Base-by-base conservation (phyloP, 2,113 vertebrate species). In the Noturus placidus region DNA sequence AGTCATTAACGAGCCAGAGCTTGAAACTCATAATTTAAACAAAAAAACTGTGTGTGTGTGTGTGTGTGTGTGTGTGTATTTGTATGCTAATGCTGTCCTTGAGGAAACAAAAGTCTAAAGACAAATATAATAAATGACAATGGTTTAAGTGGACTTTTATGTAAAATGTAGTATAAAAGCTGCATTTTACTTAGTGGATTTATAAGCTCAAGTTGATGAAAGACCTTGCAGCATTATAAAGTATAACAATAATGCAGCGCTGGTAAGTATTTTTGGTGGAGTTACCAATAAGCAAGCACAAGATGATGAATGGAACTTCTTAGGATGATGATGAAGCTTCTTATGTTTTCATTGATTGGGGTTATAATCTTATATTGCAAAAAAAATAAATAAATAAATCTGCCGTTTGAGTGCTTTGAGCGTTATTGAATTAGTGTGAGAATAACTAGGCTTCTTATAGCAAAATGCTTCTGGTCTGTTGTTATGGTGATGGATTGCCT, bases 311-410 rank as follows among this genome's bases (percentile, higher is more conserved):
- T 84, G 83, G 42, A 84, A 30, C 52, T 70, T 69, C 30, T 80
- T 67, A 42, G 20, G 42, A 27, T 67, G 77, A 69, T 88, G 33
- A 83, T 65, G 83, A 76, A 77, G 74, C 80, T 83, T 88, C 83
- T 86, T 88, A 88, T 85, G 63, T 82, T 90, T 78, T 84, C 59
- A 82, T 90, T 90, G 86, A 90, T 88, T 87, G 70, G 83, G 86
- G 67, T 83, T 88, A 76, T 90, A 86, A 78, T 90, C 79, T 77
- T 86, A 59, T 90, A 59, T 82, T 61, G 78, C 42, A 46, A 46
- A 46, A 46, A 46, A n/a, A n/a, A n/a, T n/a, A n/a, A n/a, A n/a
- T n/a, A 85, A 83, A 79, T 86, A 79, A 87, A 86, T 69, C 76
- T 57, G 79, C 80, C 27, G 63, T 77, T 9, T 8, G 54, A 83